Base-by-base conservation (phyloP, 2,888 invertebrate species). In the Entomobrya proxima region DNA sequence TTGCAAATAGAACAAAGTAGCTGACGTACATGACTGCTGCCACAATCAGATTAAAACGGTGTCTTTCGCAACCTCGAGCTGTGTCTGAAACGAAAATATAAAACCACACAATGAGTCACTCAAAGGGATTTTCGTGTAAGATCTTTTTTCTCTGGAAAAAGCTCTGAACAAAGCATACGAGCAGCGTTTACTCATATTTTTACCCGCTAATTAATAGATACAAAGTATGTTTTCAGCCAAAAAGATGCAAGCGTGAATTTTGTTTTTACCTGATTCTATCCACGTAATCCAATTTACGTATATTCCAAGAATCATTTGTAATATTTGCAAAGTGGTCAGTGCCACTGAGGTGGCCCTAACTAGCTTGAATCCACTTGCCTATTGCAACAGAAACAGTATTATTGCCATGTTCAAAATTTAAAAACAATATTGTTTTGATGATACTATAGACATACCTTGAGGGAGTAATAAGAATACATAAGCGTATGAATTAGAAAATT, bases 401-500 rank as follows among this genome's bases (percentile, higher is more conserved):
- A n/a, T n/a, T n/a, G n/a, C n/a, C n/a, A 7, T 55, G 24, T 6
- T 74, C 21, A 2, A 18, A 47, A 74, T 74, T 50, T 52, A 32
- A 4, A 27, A 21, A 30, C 27, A 11, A 15, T 11, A 50, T 67
- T 27, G 27, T 7, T 27, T 50, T 50, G 18, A 74, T 7, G 18
- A 27, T 4, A 44, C 47, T 18, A 15, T 50, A 6, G 15, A 13
- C 11, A 58, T 58, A 82, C 82, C 75, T 32, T 74, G 5, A 88
- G 37, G 13, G 81, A 77, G 64, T 69, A 88, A 55, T 88, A 86
- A 13, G 44, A 40, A 47, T 86, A 88, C 88, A 88, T 86, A 1
- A 86, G 18, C 0, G 81, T 67, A 69, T 88, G 86, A 32, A 86
- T 75, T 5, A 86, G 77, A 58, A 74, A 84, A 40, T 88, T 88